Evolutionary conservation across 2,888 invertebrate genomes (phyloP).

Genomic region (Aphelenchoides bicaudatus): DNA sequence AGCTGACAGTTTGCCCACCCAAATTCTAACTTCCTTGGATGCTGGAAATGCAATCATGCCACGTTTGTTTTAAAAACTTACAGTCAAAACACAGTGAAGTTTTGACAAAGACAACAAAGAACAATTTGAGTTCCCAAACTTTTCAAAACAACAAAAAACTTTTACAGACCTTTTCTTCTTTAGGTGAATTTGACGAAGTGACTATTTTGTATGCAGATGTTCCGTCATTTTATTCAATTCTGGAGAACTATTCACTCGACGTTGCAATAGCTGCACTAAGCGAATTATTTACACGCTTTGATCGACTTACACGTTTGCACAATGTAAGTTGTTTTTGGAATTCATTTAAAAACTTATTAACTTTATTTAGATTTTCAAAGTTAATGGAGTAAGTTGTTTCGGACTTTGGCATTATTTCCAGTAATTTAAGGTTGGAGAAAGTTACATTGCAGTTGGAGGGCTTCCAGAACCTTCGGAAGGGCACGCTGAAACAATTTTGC

Average conservation of each 20-base stretch:
- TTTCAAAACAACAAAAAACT: background rate
- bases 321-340: background rate
- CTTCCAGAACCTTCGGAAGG: constrained; percentile 4
- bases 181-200: constrained; percentile 9
- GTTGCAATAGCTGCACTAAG: constrained; percentile 4
- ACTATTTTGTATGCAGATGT: constrained; percentile 17
- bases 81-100: too few relatives aligned
- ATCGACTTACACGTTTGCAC: constrained; percentile 12
- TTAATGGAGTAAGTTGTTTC: background rate
- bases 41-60: too few relatives aligned
- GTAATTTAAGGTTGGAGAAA: constrained; percentile 12
- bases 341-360: background rate
- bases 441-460: constrained; percentile 10
- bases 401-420: background rate
- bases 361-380: background rate
- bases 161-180: background rate
- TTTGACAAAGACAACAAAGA: constrained; percentile 55
- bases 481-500: constrained; percentile 31
- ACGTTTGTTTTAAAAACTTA: too few relatives aligned
- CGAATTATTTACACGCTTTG: constrained; percentile 18
- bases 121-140: constrained; percentile 51
- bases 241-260: background rate
- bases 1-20: constrained; percentile 60
- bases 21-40: too few relatives aligned
- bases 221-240: constrained; percentile 3